These are phyloP conservation scores for Philotrypesis tridentata DNA, from an alignment of 1,140 invertebrate genomes.

Conservation along the genomic window DNA sequence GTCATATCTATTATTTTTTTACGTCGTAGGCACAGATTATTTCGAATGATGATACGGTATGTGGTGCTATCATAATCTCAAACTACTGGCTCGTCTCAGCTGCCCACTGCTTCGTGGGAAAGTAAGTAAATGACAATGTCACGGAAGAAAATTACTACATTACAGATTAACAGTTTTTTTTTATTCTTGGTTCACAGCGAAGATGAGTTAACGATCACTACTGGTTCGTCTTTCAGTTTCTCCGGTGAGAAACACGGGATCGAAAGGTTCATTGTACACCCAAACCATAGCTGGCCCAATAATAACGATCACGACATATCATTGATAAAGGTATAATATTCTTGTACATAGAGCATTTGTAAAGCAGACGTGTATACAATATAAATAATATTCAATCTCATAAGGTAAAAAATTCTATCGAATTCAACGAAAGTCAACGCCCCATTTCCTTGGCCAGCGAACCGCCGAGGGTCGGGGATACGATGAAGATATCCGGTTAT, in stretches of 20 bases:
- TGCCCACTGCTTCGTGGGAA: slow-evolving; percentile 1
- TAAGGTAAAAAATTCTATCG: background rate
- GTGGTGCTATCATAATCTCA: background rate
- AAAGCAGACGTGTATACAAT: background rate
- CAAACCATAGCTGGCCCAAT: background rate
- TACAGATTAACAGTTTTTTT: background rate
- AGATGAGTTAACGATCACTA: background rate
- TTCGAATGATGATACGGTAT: background rate
- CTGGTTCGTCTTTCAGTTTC: background rate
- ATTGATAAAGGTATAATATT: background rate
- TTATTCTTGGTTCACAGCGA: background rate
- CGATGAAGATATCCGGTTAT: slow-evolving; percentile 3
- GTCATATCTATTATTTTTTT: background rate
- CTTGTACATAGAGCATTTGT: background rate
- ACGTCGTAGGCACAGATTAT: background rate
- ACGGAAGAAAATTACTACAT: background rate
- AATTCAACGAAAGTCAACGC: background rate
- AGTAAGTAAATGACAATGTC: background rate
- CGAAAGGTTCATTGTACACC: background rate
- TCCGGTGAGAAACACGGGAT: background rate
- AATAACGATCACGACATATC: background rate
- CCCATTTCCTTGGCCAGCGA: background rate
- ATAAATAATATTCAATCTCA: background rate
- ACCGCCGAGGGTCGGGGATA: background rate
- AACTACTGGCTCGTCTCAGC: background rate